Base-by-base conservation (phyloP, 2,888 invertebrate genomes). In the Sthenelais limicola region DNA sequence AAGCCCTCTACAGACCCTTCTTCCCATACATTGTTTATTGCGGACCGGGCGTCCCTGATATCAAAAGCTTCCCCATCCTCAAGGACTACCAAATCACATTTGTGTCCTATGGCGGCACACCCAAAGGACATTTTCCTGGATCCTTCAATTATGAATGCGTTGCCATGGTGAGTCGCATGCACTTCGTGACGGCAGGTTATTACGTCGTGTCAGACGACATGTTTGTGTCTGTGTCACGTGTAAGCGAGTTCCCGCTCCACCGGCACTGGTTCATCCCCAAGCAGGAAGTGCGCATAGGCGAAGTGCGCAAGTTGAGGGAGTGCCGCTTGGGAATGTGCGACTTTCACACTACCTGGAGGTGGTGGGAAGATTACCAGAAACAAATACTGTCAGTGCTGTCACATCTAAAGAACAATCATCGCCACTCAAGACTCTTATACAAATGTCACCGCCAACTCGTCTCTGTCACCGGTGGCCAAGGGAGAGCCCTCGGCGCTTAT, bases 11-110 rank as follows among this genome's bases (percentile, higher is more conserved):
- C 38, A 43, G 78, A 15, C 49, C 73, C 21, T 76, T 77, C 62
- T 79, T 78, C 47, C 78, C 78, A 5, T 47, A 73, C 49, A 74
- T 78, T 7, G 30, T 79, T 18, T 79, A 77, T 68, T 79, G 79
- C 62, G 79, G 79, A 24, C 78, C 79, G 5, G 52, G 26, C 21
- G 3, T 32, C 3, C 72, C 68, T 4, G 70, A 78, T 48, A 5
- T 51, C 5, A 21, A 21, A 1, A 5, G 35, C 3, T 49, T 43
- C 33, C 56, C 71, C n/a, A n/a, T 33, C 15, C 62, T 79, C 24
- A 28, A 28, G n/a, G n/a, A 71, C 4, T 71, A 72, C 28, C 33
- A 47, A 2, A 21, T 75, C 5, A 70, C 74, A 4, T 79, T 79
- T 68, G 48, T 78, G 3, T 49, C 71, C 18, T 77, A 75, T 30